These are phyloP conservation scores for Cetoscarus ocellatus DNA, from an alignment of 2,797 vertebrate species.

Conservation along the genomic window DNA sequence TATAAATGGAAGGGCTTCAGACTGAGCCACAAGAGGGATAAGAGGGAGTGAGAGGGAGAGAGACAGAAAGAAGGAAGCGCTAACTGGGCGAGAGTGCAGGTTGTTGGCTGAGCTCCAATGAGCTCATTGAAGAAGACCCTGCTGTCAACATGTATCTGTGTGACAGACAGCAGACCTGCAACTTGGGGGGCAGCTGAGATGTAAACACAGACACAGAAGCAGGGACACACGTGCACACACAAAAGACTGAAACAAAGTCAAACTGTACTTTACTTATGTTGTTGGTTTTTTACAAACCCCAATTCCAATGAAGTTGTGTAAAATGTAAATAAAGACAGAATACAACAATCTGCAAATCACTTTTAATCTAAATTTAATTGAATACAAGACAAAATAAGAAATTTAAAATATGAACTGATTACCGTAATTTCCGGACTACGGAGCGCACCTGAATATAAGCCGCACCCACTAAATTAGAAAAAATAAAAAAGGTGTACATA, in stretches of 20 bases:
- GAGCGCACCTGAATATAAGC: too few species aligned
- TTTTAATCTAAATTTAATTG: too few species aligned
- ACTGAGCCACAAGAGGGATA: slow-evolving; percentile 46
- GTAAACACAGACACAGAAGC: slow-evolving; percentile 2
- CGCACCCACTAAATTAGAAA: too few species aligned
- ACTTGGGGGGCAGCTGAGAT: slow-evolving; percentile 41
- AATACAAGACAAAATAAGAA: too few species aligned
- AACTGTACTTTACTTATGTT: too few species aligned
- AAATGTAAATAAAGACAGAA: too few species aligned
- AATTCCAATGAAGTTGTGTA: too few species aligned
- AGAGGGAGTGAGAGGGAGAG: background rate
- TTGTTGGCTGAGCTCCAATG: slow-evolving; percentile 74
- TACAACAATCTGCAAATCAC: too few species aligned
- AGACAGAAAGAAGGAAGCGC: slow-evolving; percentile 21
- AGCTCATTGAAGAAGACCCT: slow-evolving; percentile 71
- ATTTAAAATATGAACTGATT: too few species aligned
- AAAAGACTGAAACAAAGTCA: background rate
- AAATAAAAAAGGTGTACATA: too few species aligned
- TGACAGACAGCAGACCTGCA: slow-evolving; percentile 70
- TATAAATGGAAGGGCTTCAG: slow-evolving; percentile 55
- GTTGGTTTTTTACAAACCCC: too few species aligned
- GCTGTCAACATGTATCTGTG: slow-evolving; percentile 66
- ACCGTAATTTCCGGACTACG: too few species aligned
- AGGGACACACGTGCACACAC: background rate
- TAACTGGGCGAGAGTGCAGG: slow-evolving; percentile 55